Conservation (phyloP, 1,140 invertebrate species). For the Elymnias hypermnestra region DNA sequence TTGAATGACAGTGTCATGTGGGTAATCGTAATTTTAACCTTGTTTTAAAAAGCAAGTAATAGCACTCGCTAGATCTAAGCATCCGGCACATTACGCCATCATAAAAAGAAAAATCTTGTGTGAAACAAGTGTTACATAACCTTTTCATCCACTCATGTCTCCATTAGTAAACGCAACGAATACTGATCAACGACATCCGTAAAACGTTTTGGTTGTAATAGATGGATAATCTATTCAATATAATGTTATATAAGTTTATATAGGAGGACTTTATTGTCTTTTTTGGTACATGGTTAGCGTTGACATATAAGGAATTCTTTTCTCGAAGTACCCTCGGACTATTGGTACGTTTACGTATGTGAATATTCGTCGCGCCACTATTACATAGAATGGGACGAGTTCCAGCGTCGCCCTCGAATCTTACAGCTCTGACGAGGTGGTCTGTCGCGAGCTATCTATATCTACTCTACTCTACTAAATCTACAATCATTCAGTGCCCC, state of each 20-base stretch:
- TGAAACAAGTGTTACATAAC: no score
- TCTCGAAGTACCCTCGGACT: no score
- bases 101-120: no score
- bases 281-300: no score
- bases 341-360: not conserved
- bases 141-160: no score
- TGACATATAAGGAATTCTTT: no score
- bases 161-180: slow-evolving; percentile 7
- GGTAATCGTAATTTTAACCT: no score
- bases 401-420: slow-evolving; percentile 1
- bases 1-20: no score
- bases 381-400: slow-evolving; percentile 6
- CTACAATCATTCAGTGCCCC: slow-evolving; percentile 35
- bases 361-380: not conserved
- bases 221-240: not conserved
- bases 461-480: slow-evolving; percentile 14
- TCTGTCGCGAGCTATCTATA: slow-evolving; percentile 11
- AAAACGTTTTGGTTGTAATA: not conserved
- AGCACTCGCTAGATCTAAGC: no score
- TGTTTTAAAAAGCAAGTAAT: no score
- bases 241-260: not conserved
- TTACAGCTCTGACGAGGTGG: slow-evolving; percentile 14
- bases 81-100: no score
- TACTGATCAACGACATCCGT: slow-evolving; percentile 1
- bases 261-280: not conserved